Evolutionary conservation across 30 jellyfish, hydroid and myxozoan species (phyloP).

Genomic region (Aurelia sp.): DNA sequence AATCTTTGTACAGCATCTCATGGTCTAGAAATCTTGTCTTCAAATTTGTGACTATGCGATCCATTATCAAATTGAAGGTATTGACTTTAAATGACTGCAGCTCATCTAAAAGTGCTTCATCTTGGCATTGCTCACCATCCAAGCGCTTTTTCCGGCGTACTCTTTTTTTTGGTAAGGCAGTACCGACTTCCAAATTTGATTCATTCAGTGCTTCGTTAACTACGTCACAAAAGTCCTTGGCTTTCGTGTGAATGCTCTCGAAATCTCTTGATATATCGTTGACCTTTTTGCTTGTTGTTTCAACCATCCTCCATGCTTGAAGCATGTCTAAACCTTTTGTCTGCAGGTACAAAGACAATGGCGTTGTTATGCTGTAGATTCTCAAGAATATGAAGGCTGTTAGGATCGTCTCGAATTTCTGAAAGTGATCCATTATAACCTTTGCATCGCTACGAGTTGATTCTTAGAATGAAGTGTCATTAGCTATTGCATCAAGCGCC

Average conservation of each 20-base stretch:
- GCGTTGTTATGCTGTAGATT: slow-evolving; percentile 43
- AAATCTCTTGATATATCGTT: slow-evolving; percentile 30
- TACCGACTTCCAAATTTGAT: no score
- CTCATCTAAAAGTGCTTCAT: background rate
- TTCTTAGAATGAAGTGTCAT: no score
- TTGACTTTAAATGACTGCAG: background rate
- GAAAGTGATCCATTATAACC: no score
- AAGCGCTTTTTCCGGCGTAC: no score
- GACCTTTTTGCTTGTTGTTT: slow-evolving; percentile 16
- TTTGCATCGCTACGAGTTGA: no score
- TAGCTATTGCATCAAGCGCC: no score
- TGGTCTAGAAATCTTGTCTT: slow-evolving; percentile 9
- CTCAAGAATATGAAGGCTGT: slow-evolving; percentile 29
- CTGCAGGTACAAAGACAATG: no score
- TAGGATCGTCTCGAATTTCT: slow-evolving; percentile 8
- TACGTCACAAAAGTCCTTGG: no score
- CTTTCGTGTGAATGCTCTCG: slow-evolving; percentile 2
- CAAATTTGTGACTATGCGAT: slow-evolving; percentile 13
- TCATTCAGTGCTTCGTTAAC: no score
- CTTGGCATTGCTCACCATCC: background rate
- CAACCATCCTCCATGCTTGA: slow-evolving; percentile 20
- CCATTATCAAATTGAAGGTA: slow-evolving; percentile 51
- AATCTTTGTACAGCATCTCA: no score
- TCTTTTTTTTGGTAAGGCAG: no score
- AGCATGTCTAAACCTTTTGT: no score